Percentiles rank a stretch among this genome's conserved stretches.
Evolutionary conservation across 2,797 vertebrate genomes (phyloP).

Genomic region (Clarias pachynema): DNA sequence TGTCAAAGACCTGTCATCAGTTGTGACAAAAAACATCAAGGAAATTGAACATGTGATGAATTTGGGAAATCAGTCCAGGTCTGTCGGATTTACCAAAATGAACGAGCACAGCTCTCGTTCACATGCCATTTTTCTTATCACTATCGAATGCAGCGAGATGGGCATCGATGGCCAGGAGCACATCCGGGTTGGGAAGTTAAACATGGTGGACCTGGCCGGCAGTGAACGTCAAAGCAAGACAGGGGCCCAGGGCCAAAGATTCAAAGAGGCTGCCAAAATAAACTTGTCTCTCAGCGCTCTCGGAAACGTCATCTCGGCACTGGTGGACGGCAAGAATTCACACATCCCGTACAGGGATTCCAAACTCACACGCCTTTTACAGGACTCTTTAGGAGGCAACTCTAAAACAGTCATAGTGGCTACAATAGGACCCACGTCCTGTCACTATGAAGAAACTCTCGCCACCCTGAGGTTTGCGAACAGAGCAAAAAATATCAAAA

Average conservation of each 20-base stretch:
- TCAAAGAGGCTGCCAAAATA: slow-evolving; percentile 96
- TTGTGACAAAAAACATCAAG: slow-evolving; percentile 91
- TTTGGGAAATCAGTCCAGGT: slow-evolving; percentile 89
- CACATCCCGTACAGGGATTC: slow-evolving; percentile 96
- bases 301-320: slow-evolving; percentile 94
- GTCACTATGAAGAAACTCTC: slow-evolving; percentile 88
- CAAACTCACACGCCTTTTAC: slow-evolving; percentile 93
- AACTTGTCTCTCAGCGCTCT: slow-evolving; percentile 94
- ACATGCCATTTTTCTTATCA: slow-evolving; percentile 92
- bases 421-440: slow-evolving; percentile 88
- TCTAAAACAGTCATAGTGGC: slow-evolving; percentile 97
- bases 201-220: slow-evolving; percentile 95
- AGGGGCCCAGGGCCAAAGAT: slow-evolving; percentile 81
- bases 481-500: slow-evolving; percentile 97
- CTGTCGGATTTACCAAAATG: slow-evolving; percentile 93
- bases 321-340: slow-evolving; percentile 88
- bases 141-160: slow-evolving; percentile 89
- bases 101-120: slow-evolving; percentile 94
- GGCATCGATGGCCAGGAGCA: slow-evolving; percentile 90
- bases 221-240: slow-evolving; percentile 93
- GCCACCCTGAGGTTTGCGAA: slow-evolving; percentile 93
- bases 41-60: slow-evolving; percentile 97
- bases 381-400: slow-evolving; percentile 95
- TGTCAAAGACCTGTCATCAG: slow-evolving; percentile 90
- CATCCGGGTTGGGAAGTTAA: slow-evolving; percentile 95